A percentile compares a stretch with the other conserved stretches of the same genome.
Conservation (phyloP, 2,113 vertebrate genomes). For the Aegithalos caudatus region DNA sequence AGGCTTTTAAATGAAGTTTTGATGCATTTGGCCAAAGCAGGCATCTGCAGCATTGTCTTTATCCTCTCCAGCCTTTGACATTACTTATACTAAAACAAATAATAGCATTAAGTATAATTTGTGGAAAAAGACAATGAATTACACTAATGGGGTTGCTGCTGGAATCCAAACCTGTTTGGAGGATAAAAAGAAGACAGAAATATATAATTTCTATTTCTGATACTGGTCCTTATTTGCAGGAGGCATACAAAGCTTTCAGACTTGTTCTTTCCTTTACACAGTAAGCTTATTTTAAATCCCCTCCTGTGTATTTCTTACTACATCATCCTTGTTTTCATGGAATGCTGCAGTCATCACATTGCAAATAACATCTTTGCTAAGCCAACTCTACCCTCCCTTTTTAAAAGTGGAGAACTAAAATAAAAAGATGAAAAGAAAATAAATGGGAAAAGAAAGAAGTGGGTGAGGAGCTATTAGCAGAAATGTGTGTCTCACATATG, state of each 20-base stretch:
- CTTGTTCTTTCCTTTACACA: background rate
- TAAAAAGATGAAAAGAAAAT: background rate
- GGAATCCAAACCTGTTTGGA: background rate
- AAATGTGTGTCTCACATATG: background rate
- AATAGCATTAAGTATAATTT: background rate
- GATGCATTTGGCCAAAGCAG: background rate
- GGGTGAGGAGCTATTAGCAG: background rate
- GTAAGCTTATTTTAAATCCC: background rate
- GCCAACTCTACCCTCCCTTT: background rate
- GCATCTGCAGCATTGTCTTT: background rate
- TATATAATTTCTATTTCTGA: background rate
- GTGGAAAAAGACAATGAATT: background rate
- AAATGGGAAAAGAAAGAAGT: background rate
- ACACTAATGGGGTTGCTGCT: background rate
- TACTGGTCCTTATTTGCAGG: background rate
- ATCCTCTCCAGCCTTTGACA: background rate
- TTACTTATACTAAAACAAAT: background rate
- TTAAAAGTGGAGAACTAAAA: background rate
- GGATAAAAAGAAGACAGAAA: background rate
- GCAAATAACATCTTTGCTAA: background rate
- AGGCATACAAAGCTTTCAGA: background rate
- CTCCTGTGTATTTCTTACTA: background rate
- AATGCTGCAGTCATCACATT: background rate
- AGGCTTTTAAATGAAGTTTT: background rate
- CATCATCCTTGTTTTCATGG: background rate